Evolutionary conservation across 2,113 vertebrate genomes (phyloP).

Genomic region (Megaleporinus macrocephalus): DNA sequence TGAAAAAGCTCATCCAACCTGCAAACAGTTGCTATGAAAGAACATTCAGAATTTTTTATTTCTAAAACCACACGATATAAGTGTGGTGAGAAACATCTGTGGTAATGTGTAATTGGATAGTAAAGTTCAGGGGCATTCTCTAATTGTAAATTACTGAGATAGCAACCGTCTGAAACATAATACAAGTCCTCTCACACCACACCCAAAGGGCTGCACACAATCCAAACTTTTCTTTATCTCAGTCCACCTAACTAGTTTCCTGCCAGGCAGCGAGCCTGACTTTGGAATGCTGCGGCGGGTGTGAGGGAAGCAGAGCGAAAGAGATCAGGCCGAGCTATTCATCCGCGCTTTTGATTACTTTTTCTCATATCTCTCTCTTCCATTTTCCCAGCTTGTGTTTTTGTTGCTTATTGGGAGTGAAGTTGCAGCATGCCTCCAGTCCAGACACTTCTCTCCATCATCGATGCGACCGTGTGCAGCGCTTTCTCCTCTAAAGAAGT

Average conservation of each 20-base stretch:
- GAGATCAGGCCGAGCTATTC: constrained; percentile 16
- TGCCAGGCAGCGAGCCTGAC: background rate
- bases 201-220: background rate
- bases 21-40: background rate
- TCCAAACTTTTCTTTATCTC: constrained; percentile 32
- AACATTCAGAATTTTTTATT: background rate
- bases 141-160: background rate
- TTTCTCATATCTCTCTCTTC: constrained; percentile 19
- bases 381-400: constrained; percentile 15
- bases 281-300: background rate
- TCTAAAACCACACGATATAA: background rate
- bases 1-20: no score
- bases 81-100: constrained; percentile 3
- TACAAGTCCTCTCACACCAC: background rate
- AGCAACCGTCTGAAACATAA: background rate
- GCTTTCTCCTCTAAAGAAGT: constrained; percentile 13
- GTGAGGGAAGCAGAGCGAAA: background rate
- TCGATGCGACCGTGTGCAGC: background rate
- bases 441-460: constrained; percentile 3
- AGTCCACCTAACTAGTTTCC: constrained; percentile 9
- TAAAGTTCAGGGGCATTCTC: background rate
- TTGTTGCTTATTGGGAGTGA: constrained; percentile 40
- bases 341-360: constrained; percentile 26
- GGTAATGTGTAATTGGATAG: constrained; percentile 34
- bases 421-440: constrained; percentile 2